phyloP scores from a whole-genome alignment of 2,113 vertebrate genomes.

The Euleptes europaea region DNA sequence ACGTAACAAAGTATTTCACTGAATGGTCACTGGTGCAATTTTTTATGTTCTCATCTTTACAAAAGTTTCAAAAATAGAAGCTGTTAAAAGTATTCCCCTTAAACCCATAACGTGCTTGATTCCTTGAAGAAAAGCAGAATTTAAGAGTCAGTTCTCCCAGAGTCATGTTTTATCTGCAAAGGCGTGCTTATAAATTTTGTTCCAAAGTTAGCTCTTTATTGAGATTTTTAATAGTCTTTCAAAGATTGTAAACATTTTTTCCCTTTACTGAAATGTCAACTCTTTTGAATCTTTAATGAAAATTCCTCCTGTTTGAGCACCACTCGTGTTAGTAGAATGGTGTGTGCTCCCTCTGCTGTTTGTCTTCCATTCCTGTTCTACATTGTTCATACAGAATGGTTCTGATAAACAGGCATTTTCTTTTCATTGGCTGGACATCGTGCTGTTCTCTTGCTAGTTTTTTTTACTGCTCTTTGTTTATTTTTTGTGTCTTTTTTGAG shows the following conservation, averaged over 20 bases:
- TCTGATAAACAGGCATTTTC: not conserved
- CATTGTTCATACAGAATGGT: accelerated
- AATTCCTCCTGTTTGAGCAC: not conserved
- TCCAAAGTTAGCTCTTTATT: not conserved
- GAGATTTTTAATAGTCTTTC: not conserved
- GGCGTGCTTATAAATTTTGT: not conserved
- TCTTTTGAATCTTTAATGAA: not conserved
- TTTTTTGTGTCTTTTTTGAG: not conserved
- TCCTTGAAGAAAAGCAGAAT: not conserved
- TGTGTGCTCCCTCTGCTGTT: slow-evolving; percentile 65
- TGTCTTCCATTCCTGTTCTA: not conserved
- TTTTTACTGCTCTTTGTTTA: not conserved
- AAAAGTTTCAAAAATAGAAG: not conserved
- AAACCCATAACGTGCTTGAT: not conserved
- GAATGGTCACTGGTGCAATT: not conserved
- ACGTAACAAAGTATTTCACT: not conserved
- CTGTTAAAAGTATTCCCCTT: not conserved
- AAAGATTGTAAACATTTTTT: not conserved
- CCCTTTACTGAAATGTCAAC: not conserved
- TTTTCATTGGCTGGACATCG: not conserved
- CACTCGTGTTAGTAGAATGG: not conserved
- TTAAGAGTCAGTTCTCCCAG: not conserved
- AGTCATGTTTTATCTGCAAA: not conserved
- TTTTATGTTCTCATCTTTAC: not conserved
- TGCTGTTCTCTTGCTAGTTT: not conserved